Percentiles rank a stretch among this genome's conserved stretches.
Conservation (phyloP, 1,140 invertebrate genomes). For the Gonioctena quinquepunctata region DNA sequence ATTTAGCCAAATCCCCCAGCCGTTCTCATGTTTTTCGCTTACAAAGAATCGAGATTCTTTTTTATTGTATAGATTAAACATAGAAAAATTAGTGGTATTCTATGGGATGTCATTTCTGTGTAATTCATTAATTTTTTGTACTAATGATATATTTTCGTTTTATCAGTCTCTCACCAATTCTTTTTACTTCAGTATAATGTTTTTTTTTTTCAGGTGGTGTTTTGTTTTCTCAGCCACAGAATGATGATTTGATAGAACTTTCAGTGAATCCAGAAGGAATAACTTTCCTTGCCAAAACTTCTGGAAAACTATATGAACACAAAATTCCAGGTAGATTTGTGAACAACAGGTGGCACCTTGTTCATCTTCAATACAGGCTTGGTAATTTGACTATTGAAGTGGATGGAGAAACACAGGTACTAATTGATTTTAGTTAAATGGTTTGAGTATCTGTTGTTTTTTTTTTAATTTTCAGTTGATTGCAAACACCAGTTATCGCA, state of each 20-base stretch:
- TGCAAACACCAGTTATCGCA: slow-evolving; percentile 78
- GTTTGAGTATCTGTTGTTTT: no score
- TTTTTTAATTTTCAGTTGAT: slow-evolving; percentile 61
- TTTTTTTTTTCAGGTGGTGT: slow-evolving; percentile 68
- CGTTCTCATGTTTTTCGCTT: no score
- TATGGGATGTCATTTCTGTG: no score
- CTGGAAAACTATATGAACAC: slow-evolving; percentile 64
- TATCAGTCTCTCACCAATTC: no score
- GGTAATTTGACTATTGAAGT: slow-evolving; percentile 68
- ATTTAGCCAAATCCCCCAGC: no score
- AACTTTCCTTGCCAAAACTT: slow-evolving; percentile 63
- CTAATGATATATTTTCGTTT: no score
- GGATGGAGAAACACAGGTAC: slow-evolving; percentile 58
- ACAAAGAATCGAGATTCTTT: no score
- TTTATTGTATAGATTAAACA: no score
- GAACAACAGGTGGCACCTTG: slow-evolving; percentile 81
- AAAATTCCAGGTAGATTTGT: slow-evolving; percentile 68
- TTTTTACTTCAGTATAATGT: no score
- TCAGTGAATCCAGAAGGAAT: slow-evolving; percentile 70
- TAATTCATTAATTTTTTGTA: no score
- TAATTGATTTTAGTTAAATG: no score
- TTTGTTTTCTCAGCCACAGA: slow-evolving; percentile 72
- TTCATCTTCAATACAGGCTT: slow-evolving; percentile 67
- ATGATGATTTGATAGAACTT: slow-evolving; percentile 69
- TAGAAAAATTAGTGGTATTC: no score